Conservation (phyloP, 2,113 vertebrate genomes). For the Takifugu bimaculatus region DNA sequence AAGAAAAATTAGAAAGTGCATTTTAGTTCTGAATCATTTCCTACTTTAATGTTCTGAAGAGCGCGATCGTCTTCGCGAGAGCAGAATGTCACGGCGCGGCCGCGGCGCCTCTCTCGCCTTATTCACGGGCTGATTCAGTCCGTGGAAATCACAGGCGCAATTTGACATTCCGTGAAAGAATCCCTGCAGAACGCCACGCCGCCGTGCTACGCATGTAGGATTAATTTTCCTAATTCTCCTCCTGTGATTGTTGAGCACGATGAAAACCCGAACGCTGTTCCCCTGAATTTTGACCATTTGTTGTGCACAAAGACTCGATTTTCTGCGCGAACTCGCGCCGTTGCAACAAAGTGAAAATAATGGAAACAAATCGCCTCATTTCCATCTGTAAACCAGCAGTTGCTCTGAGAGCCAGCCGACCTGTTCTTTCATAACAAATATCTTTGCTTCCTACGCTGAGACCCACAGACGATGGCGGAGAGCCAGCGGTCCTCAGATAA, state of each 20-base stretch:
- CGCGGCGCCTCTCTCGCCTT: conserved; percentile 50
- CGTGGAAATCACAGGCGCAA: conserved; percentile 26
- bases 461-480: conserved; percentile 61
- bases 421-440: conserved; percentile 68
- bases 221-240: conserved; percentile 2
- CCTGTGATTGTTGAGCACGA: background rate
- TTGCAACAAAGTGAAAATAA: conserved; percentile 47
- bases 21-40: conserved; percentile 73
- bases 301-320: conserved; percentile 3
- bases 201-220: conserved; percentile 1
- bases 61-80: conserved; percentile 54
- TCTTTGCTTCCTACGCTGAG: conserved; percentile 60
- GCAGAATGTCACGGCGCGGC: conserved; percentile 44
- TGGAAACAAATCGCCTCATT: conserved; percentile 53
- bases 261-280: background rate
- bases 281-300: background rate
- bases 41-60: conserved; percentile 66
- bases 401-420: conserved; percentile 64
- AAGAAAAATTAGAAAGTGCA: conserved; percentile 61
- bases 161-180: conserved; percentile 25
- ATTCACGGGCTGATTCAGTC: conserved; percentile 46
- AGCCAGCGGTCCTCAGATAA: conserved; percentile 71
- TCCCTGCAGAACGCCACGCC: conserved; percentile 11
- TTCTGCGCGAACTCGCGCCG: conserved; percentile 22
- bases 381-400: conserved; percentile 61